Evolutionary conservation across 64 coral and sea anemone species (phyloP).

Genomic region (Montipora sp.): DNA sequence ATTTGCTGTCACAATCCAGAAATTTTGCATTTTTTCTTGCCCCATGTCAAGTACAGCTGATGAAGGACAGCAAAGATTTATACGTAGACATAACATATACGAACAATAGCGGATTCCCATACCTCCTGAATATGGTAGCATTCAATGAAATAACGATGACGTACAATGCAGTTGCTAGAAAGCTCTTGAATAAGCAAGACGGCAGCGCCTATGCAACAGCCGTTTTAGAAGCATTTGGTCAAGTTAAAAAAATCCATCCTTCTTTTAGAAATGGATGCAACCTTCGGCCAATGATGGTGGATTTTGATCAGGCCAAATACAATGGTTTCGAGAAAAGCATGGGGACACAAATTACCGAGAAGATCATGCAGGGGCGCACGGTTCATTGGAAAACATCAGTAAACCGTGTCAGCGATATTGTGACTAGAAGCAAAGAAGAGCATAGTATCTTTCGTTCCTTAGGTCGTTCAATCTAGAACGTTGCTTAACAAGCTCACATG

Average conservation of each 20-base stretch:
- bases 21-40: conserved; percentile 76
- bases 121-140: conserved; percentile 25
- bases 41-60: conserved; percentile 33
- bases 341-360: not conserved
- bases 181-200: conserved; percentile 62
- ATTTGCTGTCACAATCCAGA: conserved; percentile 41
- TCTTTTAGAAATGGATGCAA: conserved; percentile 30
- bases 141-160: not conserved
- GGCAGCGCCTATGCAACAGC: conserved; percentile 43
- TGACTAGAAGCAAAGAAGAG: conserved; percentile 32
- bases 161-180: conserved; percentile 55
- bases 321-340: conserved; percentile 20
- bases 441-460: conserved; percentile 2
- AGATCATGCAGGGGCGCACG: conserved; percentile 2
- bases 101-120: conserved; percentile 54
- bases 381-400: conserved; percentile 52
- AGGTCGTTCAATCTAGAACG: not conserved
- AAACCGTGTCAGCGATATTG: conserved; percentile 7
- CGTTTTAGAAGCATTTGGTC: conserved; percentile 19
- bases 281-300: conserved; percentile 33
- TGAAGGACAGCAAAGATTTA: conserved; percentile 36
- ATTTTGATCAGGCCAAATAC: conserved; percentile 53
- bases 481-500: not conserved
- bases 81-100: conserved; percentile 76
- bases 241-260: conserved; percentile 19